Conservation (phyloP, 2,888 invertebrate genomes). For the Cetonia aurata region DNA sequence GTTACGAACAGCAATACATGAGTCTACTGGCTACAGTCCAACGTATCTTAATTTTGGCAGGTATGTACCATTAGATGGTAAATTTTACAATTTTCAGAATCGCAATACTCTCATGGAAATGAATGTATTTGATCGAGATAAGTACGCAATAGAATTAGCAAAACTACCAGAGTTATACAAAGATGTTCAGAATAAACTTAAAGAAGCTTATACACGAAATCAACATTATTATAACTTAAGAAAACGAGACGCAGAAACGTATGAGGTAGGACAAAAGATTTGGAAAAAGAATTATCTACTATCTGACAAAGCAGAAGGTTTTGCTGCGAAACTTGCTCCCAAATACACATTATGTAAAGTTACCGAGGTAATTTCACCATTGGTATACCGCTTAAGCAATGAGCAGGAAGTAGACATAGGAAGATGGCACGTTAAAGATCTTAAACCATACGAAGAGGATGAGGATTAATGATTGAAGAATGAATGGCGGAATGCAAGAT, state of each 20-base stretch:
- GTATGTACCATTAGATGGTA: neutral
- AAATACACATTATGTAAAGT: conserved; percentile 51
- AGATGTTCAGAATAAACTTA: neutral
- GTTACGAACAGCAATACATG: conserved; percentile 44
- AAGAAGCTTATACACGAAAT: neutral
- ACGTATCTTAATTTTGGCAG: conserved; percentile 46
- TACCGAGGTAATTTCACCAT: conserved; percentile 45
- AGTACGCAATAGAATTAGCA: neutral
- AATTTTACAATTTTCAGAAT: neutral
- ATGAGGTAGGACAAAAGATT: conserved; percentile 46
- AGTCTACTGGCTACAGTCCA: conserved; percentile 45
- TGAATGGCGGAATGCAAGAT: no score
- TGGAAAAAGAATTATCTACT: conserved; percentile 49
- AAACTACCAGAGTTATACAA: neutral
- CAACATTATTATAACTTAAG: neutral
- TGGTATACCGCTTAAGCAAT: conserved; percentile 49
- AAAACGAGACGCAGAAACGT: neutral
- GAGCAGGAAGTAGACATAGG: conserved; percentile 47
- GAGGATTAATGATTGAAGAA: no score
- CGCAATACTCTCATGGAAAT: neutral
- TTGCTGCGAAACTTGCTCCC: conserved; percentile 48
- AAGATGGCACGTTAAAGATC: conserved; percentile 48
- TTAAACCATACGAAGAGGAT: neutral
- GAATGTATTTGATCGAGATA: neutral
- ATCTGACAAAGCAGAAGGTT: conserved; percentile 48